phyloP scores from a whole-genome alignment of 2,888 invertebrate genomes.

The Melikaiella ostensackeni region DNA sequence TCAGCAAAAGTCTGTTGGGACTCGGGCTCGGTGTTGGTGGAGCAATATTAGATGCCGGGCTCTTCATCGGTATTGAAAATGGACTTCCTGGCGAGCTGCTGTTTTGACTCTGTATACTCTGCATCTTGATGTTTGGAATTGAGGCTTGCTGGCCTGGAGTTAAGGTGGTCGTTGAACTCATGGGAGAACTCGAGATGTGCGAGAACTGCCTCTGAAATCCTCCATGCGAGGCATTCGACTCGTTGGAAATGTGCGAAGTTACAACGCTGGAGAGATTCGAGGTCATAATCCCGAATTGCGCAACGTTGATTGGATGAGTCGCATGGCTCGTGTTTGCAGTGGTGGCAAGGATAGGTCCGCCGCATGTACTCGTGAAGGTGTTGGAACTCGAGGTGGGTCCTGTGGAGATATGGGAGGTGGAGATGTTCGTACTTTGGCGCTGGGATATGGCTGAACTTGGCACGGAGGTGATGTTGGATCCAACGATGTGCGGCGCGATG shows the following conservation, averaged over 20 bases:
- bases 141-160: slow-evolving; percentile 43
- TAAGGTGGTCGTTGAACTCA: slow-evolving; percentile 55
- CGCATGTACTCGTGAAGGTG: slow-evolving; percentile 70
- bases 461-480: slow-evolving; percentile 70
- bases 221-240: slow-evolving; percentile 52
- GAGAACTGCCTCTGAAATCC: slow-evolving; percentile 71
- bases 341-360: slow-evolving; percentile 68
- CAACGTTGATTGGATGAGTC: slow-evolving; percentile 66
- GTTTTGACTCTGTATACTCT: slow-evolving; percentile 72
- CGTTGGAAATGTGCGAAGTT: slow-evolving; percentile 66
- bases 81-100: slow-evolving; percentile 74
- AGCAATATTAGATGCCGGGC: slow-evolving; percentile 75
- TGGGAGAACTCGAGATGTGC: slow-evolving; percentile 51
- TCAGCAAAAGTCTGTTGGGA: slow-evolving; percentile 72
- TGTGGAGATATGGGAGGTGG: slow-evolving; percentile 67
- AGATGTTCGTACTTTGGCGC: slow-evolving; percentile 58
- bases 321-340: slow-evolving; percentile 68
- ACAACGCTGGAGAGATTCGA: slow-evolving; percentile 70
- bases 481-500: slow-evolving; percentile 74
- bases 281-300: slow-evolving; percentile 73
- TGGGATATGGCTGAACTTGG: slow-evolving; percentile 67
- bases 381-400: slow-evolving; percentile 66
- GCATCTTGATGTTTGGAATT: slow-evolving; percentile 69
- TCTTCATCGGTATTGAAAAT: slow-evolving; percentile 75
- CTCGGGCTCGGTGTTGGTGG: slow-evolving; percentile 76